Percentiles rank a stretch among this genome's conserved stretches.
phyloP scores from a whole-genome alignment of 2,888 invertebrate species.

The Tethea ocularis region DNA sequence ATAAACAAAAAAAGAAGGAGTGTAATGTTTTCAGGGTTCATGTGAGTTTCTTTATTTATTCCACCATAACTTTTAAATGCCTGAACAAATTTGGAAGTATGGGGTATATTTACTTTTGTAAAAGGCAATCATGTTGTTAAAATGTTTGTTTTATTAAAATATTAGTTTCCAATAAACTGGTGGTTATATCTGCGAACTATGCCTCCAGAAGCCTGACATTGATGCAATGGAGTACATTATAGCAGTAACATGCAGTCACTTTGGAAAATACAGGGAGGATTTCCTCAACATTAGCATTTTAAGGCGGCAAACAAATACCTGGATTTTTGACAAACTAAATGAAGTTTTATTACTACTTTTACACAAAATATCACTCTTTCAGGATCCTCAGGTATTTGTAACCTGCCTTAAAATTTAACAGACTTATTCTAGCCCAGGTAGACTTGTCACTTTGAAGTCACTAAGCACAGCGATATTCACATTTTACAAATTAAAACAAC shows the following conservation, averaged over 20 bases:
- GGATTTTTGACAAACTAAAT: neutral
- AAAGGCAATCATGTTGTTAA: too few species aligned
- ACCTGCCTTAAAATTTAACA: too few species aligned
- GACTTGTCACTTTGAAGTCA: neutral
- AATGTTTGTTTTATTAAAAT: too few species aligned
- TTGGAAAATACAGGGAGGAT: neutral
- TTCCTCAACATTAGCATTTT: neutral
- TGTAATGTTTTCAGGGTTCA: too few species aligned
- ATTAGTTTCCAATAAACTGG: neutral
- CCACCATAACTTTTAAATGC: too few species aligned
- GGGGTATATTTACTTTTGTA: too few species aligned
- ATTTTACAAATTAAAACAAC: slow-evolving; percentile 7
- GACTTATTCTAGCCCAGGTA: neutral
- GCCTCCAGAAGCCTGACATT: neutral
- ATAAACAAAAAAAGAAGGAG: too few species aligned
- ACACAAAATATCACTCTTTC: too few species aligned
- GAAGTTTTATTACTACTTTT: too few species aligned
- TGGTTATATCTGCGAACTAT: neutral
- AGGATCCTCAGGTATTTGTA: too few species aligned
- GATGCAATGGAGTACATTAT: neutral
- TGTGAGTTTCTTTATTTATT: too few species aligned
- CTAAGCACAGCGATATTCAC: neutral
- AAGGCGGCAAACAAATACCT: slow-evolving; percentile 2
- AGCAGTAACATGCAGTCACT: neutral
- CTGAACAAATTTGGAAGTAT: too few species aligned